Evolutionary conservation across 2,797 vertebrate species (phyloP).

Genomic region (Pyrocephalus nanus): DNA sequence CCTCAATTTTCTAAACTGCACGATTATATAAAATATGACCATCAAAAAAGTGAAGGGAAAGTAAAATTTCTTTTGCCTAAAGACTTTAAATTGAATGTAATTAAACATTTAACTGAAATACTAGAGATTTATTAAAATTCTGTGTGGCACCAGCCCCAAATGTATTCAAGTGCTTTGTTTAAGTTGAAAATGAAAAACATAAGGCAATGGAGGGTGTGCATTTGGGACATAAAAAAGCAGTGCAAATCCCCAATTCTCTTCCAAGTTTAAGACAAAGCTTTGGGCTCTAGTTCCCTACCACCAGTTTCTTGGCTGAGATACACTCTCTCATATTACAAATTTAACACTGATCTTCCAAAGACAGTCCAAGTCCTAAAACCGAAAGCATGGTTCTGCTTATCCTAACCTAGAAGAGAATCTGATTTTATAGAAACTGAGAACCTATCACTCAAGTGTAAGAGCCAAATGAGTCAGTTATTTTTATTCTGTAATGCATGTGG

Average conservation of each 20-base stretch:
- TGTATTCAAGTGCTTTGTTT: neutral
- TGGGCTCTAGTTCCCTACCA: neutral
- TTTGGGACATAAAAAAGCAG: neutral
- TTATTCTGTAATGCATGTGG: neutral
- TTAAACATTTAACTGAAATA: neutral
- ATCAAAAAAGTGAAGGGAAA: neutral
- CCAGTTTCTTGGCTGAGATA: neutral
- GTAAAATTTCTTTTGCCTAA: neutral
- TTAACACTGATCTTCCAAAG: neutral
- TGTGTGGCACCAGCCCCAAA: neutral
- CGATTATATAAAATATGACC: neutral
- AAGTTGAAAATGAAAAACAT: neutral
- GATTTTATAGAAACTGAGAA: neutral
- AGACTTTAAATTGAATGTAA: neutral
- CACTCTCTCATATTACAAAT: neutral
- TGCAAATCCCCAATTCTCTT: neutral
- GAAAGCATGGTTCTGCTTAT: neutral
- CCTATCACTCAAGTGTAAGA: neutral
- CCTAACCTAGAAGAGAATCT: neutral
- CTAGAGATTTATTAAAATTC: neutral
- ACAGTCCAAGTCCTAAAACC: neutral
- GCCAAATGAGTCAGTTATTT: neutral
- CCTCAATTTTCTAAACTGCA: neutral
- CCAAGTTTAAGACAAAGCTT: neutral
- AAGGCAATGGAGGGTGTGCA: neutral